Evolutionary conservation across 2,888 invertebrate species (phyloP).

Genomic region (Abrostola tripartita): DNA sequence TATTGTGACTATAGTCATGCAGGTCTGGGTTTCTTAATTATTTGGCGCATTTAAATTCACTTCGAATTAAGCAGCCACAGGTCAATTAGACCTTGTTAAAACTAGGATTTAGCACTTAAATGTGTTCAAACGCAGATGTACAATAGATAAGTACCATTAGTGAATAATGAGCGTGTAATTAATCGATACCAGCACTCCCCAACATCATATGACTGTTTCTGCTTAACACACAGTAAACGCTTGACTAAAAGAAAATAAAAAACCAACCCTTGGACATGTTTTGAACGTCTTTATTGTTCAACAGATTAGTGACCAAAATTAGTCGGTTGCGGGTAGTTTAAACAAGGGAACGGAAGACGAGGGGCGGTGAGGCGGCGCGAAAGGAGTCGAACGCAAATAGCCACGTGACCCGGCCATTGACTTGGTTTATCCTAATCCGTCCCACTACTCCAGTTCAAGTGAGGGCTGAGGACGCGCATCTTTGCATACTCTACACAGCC

Average conservation of each 20-base stretch:
- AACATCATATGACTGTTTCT: slow-evolving; percentile 30
- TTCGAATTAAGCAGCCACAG: slow-evolving; percentile 9
- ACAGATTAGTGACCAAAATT: slow-evolving; percentile 82
- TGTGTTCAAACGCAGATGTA: slow-evolving; percentile 6
- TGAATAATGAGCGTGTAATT: slow-evolving; percentile 11
- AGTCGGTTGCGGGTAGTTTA: slow-evolving; percentile 78
- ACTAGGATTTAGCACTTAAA: slow-evolving; percentile 1
- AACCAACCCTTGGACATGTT: slow-evolving; percentile 43
- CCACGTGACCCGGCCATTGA: slow-evolving; percentile 88
- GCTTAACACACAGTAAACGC: slow-evolving; percentile 41
- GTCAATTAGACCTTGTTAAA: slow-evolving; percentile 5
- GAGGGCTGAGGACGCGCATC: slow-evolving; percentile 49
- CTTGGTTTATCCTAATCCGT: slow-evolving; percentile 88
- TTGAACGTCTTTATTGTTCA: slow-evolving; percentile 66
- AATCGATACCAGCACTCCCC: slow-evolving; percentile 15
- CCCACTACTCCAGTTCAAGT: slow-evolving; percentile 86
- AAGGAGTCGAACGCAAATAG: slow-evolving; percentile 83
- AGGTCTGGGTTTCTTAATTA: slow-evolving; percentile 14
- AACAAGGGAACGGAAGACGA: slow-evolving; percentile 76
- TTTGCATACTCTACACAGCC: slow-evolving; percentile 18
- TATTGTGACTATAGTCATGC: slow-evolving; percentile 9
- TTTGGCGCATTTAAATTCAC: slow-evolving; percentile 18
- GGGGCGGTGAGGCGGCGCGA: slow-evolving; percentile 67
- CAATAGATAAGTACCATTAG: background rate
- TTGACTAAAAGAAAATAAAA: slow-evolving; percentile 43